These are phyloP conservation scores for Chlorocebus sabaeus DNA, from an alignment of 2,113 vertebrate species.

Conservation along the genomic window DNA sequence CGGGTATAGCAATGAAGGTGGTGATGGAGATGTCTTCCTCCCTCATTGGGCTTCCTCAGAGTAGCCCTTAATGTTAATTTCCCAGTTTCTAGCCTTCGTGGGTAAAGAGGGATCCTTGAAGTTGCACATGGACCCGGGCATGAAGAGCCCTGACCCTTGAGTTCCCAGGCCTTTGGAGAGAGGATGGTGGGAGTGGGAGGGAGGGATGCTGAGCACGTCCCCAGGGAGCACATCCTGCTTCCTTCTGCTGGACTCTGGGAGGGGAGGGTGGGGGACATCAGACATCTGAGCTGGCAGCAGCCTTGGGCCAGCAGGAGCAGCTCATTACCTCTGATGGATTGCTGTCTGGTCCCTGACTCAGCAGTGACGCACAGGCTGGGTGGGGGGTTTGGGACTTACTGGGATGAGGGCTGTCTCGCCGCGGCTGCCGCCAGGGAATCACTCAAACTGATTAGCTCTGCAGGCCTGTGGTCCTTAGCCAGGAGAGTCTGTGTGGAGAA, in stretches of 20 bases:
- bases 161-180: not conserved
- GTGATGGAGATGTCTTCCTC: not conserved
- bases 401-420: conserved; percentile 41
- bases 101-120: not conserved
- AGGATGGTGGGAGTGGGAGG: not conserved
- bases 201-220: not conserved
- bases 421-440: conserved; percentile 30
- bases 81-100: not conserved
- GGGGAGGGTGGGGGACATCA: not conserved
- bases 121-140: not conserved
- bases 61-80: not conserved
- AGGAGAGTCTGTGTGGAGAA: not conserved
- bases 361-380: conserved; percentile 39
- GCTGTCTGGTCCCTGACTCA: conserved; percentile 75
- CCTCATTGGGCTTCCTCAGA: not conserved
- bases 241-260: not conserved
- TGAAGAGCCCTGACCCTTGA: not conserved
- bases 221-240: not conserved
- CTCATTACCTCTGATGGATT: conserved; percentile 70
- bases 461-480: conserved; percentile 38
- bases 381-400: not conserved
- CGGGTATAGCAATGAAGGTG: not conserved
- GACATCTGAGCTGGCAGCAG: conserved; percentile 28
- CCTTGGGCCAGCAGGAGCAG: not conserved
- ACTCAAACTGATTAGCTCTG: conserved; percentile 74